Conservation (phyloP, 2,888 invertebrate species). For the Arge pagana region DNA sequence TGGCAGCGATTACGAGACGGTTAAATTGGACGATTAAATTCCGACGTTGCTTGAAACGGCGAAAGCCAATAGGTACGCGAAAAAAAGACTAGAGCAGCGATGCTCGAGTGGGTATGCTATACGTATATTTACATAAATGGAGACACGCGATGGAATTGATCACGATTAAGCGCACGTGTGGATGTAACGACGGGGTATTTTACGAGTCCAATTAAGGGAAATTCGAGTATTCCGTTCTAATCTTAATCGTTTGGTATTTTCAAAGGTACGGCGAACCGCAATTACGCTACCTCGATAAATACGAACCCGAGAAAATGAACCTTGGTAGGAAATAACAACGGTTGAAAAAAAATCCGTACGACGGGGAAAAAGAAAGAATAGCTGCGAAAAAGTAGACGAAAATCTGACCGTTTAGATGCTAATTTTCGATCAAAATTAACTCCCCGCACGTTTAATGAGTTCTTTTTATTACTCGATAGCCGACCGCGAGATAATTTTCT, state of each 20-base stretch:
- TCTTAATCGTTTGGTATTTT: neutral
- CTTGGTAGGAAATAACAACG: neutral
- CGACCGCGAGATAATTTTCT: constrained; percentile 8
- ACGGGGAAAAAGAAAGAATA: neutral
- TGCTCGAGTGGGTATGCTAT: too few species aligned
- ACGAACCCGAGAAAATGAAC: neutral
- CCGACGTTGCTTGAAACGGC: too few species aligned
- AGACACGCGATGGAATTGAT: neutral
- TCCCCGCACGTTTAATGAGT: neutral
- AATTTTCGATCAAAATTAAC: constrained; percentile 26
- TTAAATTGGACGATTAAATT: too few species aligned
- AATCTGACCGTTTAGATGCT: constrained; percentile 25
- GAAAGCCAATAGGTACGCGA: too few species aligned
- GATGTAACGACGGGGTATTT: constrained; percentile 1
- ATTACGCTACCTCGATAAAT: too few species aligned
- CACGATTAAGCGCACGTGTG: constrained; percentile 1
- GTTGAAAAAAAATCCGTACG: too few species aligned
- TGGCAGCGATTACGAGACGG: too few species aligned
- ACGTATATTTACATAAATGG: too few species aligned
- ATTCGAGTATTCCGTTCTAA: neutral
- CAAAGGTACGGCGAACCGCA: too few species aligned
- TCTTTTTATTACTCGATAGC: neutral
- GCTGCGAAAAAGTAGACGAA: neutral
- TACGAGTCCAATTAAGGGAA: neutral
- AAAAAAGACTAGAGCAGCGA: too few species aligned